phyloP scores from a whole-genome alignment of 2,888 invertebrate species.

The Euplexia lucipara region DNA sequence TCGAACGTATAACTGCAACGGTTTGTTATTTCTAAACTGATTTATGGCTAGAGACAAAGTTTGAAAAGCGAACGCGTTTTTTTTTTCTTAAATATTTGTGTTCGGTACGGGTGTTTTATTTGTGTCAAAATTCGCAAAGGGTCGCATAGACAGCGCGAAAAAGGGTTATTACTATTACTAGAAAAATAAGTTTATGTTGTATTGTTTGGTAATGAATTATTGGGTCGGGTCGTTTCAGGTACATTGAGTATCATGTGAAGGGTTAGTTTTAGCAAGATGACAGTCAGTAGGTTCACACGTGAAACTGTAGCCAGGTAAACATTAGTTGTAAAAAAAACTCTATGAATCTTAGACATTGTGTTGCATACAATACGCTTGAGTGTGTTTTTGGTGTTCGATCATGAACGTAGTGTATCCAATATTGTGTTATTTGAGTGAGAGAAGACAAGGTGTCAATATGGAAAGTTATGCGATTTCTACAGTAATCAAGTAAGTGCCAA shows the following conservation, averaged over 20 bases:
- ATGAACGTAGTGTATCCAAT: neutral
- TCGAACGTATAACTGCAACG: constrained; percentile 80
- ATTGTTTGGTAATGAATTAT: constrained; percentile 90
- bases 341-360: neutral
- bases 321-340: constrained; percentile 50
- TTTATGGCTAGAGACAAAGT: constrained; percentile 88
- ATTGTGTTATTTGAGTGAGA: neutral
- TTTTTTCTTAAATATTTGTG: constrained; percentile 89
- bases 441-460: neutral
- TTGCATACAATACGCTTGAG: neutral
- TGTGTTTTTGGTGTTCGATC: neutral
- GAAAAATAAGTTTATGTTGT: constrained; percentile 85
- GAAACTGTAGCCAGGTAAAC: constrained; percentile 84
- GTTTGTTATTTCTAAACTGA: constrained; percentile 86
- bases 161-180: constrained; percentile 90
- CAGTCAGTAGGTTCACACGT: constrained; percentile 87
- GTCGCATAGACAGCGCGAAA: constrained; percentile 84
- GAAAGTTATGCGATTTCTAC: fast-evolving
- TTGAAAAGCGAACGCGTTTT: constrained; percentile 80
- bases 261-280: constrained; percentile 87
- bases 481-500: constrained; percentile 23
- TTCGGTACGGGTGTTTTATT: constrained; percentile 90
- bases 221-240: constrained; percentile 90
- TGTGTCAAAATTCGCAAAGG: constrained; percentile 89
- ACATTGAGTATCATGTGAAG: constrained; percentile 88